Evolutionary conservation across 2,888 invertebrate species (phyloP).

Genomic region (Coenonympha arcania): DNA sequence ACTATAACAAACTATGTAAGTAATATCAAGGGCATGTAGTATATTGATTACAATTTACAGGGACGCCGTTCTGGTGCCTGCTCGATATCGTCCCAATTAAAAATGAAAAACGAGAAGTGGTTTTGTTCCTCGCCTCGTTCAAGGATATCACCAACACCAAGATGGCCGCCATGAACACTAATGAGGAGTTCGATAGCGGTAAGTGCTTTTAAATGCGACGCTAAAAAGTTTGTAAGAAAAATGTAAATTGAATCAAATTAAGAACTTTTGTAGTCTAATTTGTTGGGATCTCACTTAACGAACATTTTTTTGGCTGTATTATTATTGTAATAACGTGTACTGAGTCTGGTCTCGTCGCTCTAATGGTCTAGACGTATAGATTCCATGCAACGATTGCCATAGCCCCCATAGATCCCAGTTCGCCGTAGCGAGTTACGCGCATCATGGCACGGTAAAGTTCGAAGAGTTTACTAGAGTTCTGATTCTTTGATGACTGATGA

Average conservation of each 20-base stretch:
- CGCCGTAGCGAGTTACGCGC: slow-evolving; percentile 56
- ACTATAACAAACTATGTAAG: neutral
- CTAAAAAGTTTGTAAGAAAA: slow-evolving; percentile 37
- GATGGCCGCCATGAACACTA: slow-evolving; percentile 87
- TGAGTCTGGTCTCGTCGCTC: slow-evolving; percentile 62
- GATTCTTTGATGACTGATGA: slow-evolving; percentile 11
- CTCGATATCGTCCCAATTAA: slow-evolving; percentile 98
- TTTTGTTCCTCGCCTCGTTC: slow-evolving; percentile 95
- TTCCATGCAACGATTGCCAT: slow-evolving; percentile 42
- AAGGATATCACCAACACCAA: slow-evolving; percentile 96
- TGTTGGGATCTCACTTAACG: slow-evolving; percentile 7
- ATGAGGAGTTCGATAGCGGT: slow-evolving; percentile 91
- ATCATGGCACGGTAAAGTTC: slow-evolving; percentile 70
- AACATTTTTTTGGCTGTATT: slow-evolving; percentile 25
- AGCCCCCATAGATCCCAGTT: slow-evolving; percentile 60
- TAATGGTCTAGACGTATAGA: slow-evolving; percentile 55
- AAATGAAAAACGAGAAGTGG: slow-evolving; percentile 97
- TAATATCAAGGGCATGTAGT: neutral
- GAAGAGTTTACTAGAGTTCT: slow-evolving; percentile 41
- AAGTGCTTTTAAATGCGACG: slow-evolving; percentile 61
- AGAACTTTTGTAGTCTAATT: slow-evolving; percentile 15
- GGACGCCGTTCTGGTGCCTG: slow-evolving; percentile 94
- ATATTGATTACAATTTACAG: slow-evolving; percentile 70
- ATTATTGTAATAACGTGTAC: slow-evolving; percentile 49
- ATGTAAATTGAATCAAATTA: slow-evolving; percentile 23